Evolutionary conservation across 2,797 vertebrate genomes (phyloP).

Genomic region (Gallinago stenura): DNA sequence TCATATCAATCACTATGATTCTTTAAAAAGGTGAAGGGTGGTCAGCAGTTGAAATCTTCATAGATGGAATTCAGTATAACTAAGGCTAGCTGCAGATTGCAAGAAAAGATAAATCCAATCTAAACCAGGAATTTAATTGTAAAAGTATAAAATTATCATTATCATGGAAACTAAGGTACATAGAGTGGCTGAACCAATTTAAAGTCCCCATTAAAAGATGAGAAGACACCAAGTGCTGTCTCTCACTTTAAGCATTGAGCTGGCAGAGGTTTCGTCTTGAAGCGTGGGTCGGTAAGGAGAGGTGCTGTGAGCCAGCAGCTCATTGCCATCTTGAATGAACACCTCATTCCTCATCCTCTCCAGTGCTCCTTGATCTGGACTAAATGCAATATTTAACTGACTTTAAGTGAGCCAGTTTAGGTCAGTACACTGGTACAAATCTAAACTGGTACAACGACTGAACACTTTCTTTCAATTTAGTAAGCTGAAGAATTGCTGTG

Average conservation of each 20-base stretch:
- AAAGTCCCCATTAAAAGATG: neutral
- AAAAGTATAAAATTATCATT: neutral
- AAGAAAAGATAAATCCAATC: neutral
- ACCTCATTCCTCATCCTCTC: neutral
- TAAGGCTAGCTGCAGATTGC: neutral
- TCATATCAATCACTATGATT: neutral
- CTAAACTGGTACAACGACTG: neutral
- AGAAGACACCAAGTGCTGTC: neutral
- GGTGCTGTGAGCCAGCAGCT: neutral
- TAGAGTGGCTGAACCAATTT: neutral
- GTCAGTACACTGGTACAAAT: neutral
- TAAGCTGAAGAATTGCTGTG: neutral
- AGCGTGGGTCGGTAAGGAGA: fast-evolving
- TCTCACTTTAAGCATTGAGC: neutral
- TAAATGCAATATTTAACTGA: neutral
- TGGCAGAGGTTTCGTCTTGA: neutral
- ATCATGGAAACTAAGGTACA: neutral
- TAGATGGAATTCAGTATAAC: neutral
- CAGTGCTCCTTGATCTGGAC: neutral
- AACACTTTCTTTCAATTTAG: neutral
- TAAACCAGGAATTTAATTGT: neutral
- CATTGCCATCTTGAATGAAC: neutral
- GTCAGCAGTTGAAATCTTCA: neutral
- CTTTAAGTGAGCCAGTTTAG: neutral
- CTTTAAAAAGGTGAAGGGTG: neutral